Evolutionary conservation across 1,140 invertebrate genomes (phyloP), one percentile per base, ranked within the genome.

Genomic region (Bombus terrestris): DNA sequence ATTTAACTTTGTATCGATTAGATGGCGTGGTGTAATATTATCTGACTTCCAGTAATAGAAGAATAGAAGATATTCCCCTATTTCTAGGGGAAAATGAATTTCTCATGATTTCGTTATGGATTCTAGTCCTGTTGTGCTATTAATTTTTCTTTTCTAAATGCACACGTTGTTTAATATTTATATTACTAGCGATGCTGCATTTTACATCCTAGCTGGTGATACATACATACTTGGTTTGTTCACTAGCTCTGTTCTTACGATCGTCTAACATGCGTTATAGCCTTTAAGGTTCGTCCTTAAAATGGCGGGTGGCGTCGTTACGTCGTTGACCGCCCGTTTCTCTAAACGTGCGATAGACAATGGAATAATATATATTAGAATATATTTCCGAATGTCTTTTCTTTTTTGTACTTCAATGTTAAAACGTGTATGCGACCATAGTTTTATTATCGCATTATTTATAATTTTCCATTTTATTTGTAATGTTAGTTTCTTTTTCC

Each of bases 261-360:
- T 79, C 85, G 74, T 90, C 73, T 74, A 84, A 57, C 47, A 57
- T 81, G 72, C 64, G 59, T 88, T 84, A 68, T 81, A 83, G 71
- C 73, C 72, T 84, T 87, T 69, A 85, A 85, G 77, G 57, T 73
- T 81, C 85, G 66, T 86, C 81, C 88, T 90, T 85, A 82, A 89
- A 87, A 89, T 89, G 88, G 85, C 89, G 88, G 73, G 75, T 64
- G 81, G 66, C 78, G 68, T 85, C 66, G 71, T 59, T 82, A 77
- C 85, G 81, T 76, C 39, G 88, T 81, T 89, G 84, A 89, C 77
- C 88, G 66, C 81, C 57, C 66, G 47, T 80, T 72, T 80, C 83
- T 80, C 28, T 28, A 71, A 80, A 85, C 76, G 25, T 3, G 1
- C 32, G 18, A 15, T 72, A 43, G 32, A 15, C 2, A 35, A 80